Base-by-base conservation (phyloP, 2,797 vertebrate species). In the Alca torda region DNA sequence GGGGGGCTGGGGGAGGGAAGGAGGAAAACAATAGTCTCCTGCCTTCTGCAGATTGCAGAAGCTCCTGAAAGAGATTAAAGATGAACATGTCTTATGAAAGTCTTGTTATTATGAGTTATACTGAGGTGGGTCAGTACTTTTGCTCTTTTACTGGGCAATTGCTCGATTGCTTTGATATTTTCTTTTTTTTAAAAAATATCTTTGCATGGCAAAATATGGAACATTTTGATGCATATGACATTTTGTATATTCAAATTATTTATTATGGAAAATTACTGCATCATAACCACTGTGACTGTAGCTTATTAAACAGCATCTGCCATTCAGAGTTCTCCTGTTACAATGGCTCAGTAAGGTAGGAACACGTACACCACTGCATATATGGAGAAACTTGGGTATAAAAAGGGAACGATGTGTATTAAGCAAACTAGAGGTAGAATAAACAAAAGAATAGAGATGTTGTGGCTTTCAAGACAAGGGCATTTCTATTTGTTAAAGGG, bases 31-130 rank as follows among this genome's bases (percentile, higher is more conserved):
- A 43, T 73, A 85, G 43, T 56, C 39, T 68, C 19, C 45, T 82
- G 73, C 56, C 37, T 96, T 94, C 69, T 94, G 77, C 54, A 73
- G 65, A 25, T 30, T 75, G 1, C 31, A 84, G 64, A 89, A 90
- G 21, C 25, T 91, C 33, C n/a, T 90, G 65, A 83, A 92, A 70
- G 79, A 80, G 57, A 92, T 65, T 81, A 81, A 94, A 89, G 76
- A 72, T 85, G 45, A 90, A 83, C 33, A 35, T 31, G 10, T 45
- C 26, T 63, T 75, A 53, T 2, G 7, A 77, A 92, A 89, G 77
- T 82, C 30, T 84, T 77, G 54, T 85, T 83, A 53, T 69, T 92
- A 30, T 89, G 78, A 85, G 3, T 89, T 89, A 72, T 64, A 60
- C 8, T 33, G 50, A 74, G 30, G 26, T 78, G 28, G 50, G 19